These are phyloP conservation scores for Drosophila setifemur DNA, from an alignment of 1,140 invertebrate species.

Conservation along the genomic window DNA sequence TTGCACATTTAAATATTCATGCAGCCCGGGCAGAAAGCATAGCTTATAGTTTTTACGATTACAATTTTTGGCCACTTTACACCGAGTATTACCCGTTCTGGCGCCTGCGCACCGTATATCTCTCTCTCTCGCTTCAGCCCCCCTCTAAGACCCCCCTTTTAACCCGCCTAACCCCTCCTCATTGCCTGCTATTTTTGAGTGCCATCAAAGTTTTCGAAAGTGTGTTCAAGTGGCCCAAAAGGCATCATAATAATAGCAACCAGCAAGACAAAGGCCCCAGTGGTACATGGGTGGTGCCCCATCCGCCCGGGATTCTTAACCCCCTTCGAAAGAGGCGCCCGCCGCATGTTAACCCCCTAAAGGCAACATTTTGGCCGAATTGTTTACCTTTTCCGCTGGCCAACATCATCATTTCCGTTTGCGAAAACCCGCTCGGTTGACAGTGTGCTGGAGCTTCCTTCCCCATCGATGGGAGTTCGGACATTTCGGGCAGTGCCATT, in stretches of 20 bases:
- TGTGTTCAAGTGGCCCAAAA: constrained; percentile 56
- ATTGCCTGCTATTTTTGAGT: too few species aligned
- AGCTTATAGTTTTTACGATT: constrained; percentile 55
- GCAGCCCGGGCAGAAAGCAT: constrained; percentile 45
- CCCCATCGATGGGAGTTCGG: constrained; percentile 29
- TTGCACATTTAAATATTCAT: constrained; percentile 65
- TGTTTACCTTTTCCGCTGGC: constrained; percentile 37
- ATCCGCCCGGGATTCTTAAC: too few species aligned
- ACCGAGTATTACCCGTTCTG: constrained; percentile 31
- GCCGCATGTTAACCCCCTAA: background rate
- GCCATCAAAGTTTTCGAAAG: constrained; percentile 43
- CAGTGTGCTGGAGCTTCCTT: constrained; percentile 61
- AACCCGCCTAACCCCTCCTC: too few species aligned
- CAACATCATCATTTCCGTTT: constrained; percentile 57
- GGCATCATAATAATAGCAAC: constrained; percentile 48
- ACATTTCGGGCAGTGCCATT: constrained; percentile 47
- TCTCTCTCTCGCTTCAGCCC: background rate
- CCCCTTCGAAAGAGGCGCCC: too few species aligned
- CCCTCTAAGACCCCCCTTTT: background rate
- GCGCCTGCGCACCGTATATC: constrained; percentile 52
- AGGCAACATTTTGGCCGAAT: constrained; percentile 12
- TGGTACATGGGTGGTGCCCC: too few species aligned
- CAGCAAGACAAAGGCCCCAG: constrained; percentile 30
- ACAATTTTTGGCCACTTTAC: constrained; percentile 51
- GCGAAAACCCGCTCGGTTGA: constrained; percentile 60